A percentile compares a stretch with the other conserved stretches of the same genome.
Evolutionary conservation across 2,113 vertebrate genomes (phyloP).

Genomic region (Fregetta grallaria): DNA sequence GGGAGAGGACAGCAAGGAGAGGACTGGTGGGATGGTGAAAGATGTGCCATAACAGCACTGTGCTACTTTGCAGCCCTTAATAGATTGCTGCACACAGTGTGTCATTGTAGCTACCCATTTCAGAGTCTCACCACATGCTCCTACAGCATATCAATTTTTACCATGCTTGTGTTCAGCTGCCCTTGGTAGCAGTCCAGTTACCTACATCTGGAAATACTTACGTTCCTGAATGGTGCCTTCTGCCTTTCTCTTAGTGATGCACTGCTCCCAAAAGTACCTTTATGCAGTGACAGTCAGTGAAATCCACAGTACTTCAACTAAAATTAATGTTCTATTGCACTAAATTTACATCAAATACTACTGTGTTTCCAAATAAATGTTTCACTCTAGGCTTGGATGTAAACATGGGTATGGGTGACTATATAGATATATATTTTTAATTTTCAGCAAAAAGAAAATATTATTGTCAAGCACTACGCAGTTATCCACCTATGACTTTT

Average conservation of each 20-base stretch:
- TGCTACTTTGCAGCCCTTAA: not conserved
- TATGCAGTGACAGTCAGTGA: not conserved
- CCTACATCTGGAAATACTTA: not conserved
- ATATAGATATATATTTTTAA: not conserved
- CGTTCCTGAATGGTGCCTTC: not conserved
- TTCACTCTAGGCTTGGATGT: not conserved
- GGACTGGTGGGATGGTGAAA: not conserved
- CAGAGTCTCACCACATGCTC: not conserved
- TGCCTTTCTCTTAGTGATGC: not conserved
- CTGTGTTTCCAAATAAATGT: not conserved
- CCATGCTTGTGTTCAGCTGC: not conserved
- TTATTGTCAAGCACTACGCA: rapidly evolving
- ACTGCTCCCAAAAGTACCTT: not conserved
- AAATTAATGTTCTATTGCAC: not conserved
- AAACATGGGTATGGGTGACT: not conserved
- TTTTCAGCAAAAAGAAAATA: not conserved
- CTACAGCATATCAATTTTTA: not conserved
- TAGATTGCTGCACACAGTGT: not conserved
- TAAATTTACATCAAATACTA: not conserved
- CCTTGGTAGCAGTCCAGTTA: not conserved
- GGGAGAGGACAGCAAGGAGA: not conserved
- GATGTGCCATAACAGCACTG: not conserved
- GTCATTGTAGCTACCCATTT: not conserved
- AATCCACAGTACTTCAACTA: not conserved
- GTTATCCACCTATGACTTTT: not conserved